Percentiles rank a stretch among this genome's conserved stretches.
These are phyloP conservation scores for Trypoxylon attenuatum DNA, from an alignment of 2,888 invertebrate species.

Conservation along the genomic window DNA sequence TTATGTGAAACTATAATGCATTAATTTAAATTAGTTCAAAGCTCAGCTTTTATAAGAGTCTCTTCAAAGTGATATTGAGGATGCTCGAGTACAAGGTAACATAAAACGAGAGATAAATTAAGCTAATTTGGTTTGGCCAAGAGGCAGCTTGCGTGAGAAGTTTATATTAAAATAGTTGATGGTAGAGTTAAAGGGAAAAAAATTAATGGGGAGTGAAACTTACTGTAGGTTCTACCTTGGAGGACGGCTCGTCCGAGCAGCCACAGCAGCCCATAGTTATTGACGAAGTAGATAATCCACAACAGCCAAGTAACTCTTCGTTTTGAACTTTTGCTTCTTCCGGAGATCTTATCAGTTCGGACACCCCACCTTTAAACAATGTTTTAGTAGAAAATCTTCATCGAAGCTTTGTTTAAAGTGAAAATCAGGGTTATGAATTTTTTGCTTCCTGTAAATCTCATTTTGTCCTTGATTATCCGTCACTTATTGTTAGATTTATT, in stretches of 20 bases:
- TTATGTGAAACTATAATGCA: no score
- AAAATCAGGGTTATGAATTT: no score
- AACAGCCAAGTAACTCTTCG: constrained; percentile 23
- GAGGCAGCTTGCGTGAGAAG: not conserved
- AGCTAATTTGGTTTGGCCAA: not conserved
- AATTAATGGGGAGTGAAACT: constrained; percentile 29
- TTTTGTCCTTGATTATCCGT: no score
- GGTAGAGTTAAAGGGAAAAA: not conserved
- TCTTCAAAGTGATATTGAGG: no score
- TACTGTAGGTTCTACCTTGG: constrained; percentile 66
- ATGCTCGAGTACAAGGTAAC: no score
- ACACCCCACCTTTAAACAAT: constrained; percentile 39
- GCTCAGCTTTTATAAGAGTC: no score
- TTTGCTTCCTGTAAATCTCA: no score
- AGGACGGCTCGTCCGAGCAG: constrained; percentile 62
- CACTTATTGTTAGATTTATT: no score
- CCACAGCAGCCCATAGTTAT: constrained; percentile 65
- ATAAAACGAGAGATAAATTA: no score
- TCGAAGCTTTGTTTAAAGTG: constrained; percentile 14
- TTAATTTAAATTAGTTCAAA: no score
- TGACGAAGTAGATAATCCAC: constrained; percentile 17
- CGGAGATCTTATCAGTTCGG: constrained; percentile 24
- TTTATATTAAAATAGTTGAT: constrained; percentile 13
- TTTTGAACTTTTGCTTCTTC: constrained; percentile 24
- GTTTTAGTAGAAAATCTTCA: constrained; percentile 30